Evolutionary conservation across 2,888 invertebrate genomes (phyloP).

Genomic region (Nymphalis c-album): DNA sequence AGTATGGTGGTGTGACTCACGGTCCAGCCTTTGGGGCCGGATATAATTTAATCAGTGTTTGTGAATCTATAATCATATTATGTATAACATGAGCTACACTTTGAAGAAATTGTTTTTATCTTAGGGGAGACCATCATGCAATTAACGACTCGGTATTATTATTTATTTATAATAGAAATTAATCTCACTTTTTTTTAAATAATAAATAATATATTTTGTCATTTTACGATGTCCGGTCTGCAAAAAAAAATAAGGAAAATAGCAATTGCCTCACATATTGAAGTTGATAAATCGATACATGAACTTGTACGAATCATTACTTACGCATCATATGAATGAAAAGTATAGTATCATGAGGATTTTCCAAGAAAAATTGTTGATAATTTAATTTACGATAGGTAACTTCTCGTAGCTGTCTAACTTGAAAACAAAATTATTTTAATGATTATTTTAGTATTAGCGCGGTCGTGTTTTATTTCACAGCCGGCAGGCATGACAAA

Average conservation of each 20-base stretch:
- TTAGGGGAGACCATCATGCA: constrained; percentile 71
- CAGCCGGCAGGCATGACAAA: no score
- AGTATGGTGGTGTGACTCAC: constrained; percentile 31
- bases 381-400: neutral
- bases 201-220: no score
- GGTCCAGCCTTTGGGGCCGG: constrained; percentile 43
- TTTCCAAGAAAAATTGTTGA: neutral
- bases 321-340: no score
- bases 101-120: constrained; percentile 75
- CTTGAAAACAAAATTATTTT: neutral
- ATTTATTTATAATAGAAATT: no score
- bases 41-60: constrained; percentile 70
- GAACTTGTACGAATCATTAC: neutral
- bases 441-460: neutral
- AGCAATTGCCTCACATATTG: no score
- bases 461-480: neutral
- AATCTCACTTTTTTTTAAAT: no score
- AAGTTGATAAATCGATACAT: no score
- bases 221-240: no score
- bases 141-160: constrained; percentile 24
- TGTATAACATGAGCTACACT: constrained; percentile 57
- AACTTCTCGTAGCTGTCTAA: neutral
- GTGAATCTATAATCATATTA: constrained; percentile 73
- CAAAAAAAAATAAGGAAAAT: no score
- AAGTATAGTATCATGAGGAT: no score